These are phyloP conservation scores for Drepanosiphum platanoidis DNA, from an alignment of 2,888 invertebrate species.

Conservation along the genomic window DNA sequence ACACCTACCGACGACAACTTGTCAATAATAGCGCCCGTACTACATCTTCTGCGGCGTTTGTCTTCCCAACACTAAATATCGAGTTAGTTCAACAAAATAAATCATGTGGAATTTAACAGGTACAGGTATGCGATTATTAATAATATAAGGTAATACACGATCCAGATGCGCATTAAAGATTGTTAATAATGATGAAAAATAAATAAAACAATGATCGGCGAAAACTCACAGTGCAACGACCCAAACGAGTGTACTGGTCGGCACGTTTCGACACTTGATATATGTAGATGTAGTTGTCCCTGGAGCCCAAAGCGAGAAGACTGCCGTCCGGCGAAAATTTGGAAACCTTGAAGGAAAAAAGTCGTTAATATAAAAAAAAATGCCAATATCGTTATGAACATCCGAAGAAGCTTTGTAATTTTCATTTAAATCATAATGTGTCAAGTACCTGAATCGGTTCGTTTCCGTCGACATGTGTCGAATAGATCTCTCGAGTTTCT, in stretches of 20 bases:
- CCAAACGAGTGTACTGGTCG: conserved; percentile 81
- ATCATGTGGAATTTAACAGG: conserved; percentile 10
- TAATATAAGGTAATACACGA: not conserved
- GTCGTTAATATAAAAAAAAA: not conserved
- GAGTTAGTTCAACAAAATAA: conserved; percentile 35
- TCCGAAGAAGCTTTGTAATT: too few relatives aligned
- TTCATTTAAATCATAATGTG: not conserved
- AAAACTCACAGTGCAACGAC: conserved; percentile 82
- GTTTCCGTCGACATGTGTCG: conserved; percentile 77
- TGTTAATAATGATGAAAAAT: not conserved
- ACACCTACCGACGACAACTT: conserved; percentile 51
- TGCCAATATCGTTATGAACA: too few relatives aligned
- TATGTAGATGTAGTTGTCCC: conserved; percentile 90
- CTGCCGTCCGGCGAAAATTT: conserved; percentile 83
- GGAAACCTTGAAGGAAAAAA: conserved; percentile 74
- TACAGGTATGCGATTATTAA: not conserved
- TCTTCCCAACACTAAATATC: conserved; percentile 55
- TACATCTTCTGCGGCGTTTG: conserved; percentile 57
- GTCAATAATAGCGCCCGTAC: conserved; percentile 53
- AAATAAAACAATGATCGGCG: not conserved
- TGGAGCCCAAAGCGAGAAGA: conserved; percentile 84
- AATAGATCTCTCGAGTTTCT: conserved; percentile 77
- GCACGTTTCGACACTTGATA: conserved; percentile 84
- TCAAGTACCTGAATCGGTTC: conserved; percentile 70
- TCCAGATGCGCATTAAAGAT: not conserved